These are phyloP conservation scores for Prietella phreatophila DNA, from an alignment of 2,113 vertebrate species.

Conservation along the genomic window DNA sequence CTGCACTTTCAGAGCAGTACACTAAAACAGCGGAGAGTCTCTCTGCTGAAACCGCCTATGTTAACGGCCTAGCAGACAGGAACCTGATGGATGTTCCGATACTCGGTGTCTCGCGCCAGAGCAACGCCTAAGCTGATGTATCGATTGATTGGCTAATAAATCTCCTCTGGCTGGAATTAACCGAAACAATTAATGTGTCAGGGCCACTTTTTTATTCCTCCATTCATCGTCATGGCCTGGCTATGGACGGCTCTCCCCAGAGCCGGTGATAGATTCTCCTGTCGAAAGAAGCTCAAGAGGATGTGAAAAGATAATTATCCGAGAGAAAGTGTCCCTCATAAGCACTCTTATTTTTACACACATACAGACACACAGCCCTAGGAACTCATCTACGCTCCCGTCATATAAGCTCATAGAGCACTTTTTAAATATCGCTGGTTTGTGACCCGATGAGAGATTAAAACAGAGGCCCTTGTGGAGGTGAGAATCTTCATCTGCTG, in stretches of 20 bases:
- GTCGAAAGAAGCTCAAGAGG: conserved; percentile 63
- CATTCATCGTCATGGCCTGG: conserved; percentile 73
- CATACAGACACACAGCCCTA: conserved; percentile 3
- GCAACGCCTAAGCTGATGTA: conserved; percentile 57
- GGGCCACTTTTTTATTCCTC: conserved; percentile 74
- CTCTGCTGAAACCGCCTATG: background rate
- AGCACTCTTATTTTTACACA: conserved; percentile 26
- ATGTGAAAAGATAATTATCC: conserved; percentile 83
- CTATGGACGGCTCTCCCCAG: conserved; percentile 31
- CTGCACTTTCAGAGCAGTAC: background rate
- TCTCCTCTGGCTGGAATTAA: conserved; percentile 75
- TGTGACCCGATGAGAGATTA: conserved; percentile 25
- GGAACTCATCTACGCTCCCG: conserved; percentile 3
- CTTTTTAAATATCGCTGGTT: conserved; percentile 37
- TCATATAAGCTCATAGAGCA: conserved; percentile 17
- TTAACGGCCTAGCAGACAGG: conserved; percentile 32
- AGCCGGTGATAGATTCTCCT: conserved; percentile 77
- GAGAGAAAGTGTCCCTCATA: conserved; percentile 71
- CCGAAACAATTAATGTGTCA: conserved; percentile 80
- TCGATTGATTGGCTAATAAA: conserved; percentile 67
- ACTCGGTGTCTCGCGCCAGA: conserved; percentile 38
- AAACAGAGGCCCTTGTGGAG: conserved; percentile 12
- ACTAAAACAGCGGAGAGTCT: background rate
- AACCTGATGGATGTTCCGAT: conserved; percentile 54
- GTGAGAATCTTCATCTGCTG: conserved; percentile 11